A percentile compares a stretch with the other conserved stretches of the same genome.
These are phyloP conservation scores for Drosophila emarginata DNA, from an alignment of 2,888 invertebrate species.

Conservation along the genomic window DNA sequence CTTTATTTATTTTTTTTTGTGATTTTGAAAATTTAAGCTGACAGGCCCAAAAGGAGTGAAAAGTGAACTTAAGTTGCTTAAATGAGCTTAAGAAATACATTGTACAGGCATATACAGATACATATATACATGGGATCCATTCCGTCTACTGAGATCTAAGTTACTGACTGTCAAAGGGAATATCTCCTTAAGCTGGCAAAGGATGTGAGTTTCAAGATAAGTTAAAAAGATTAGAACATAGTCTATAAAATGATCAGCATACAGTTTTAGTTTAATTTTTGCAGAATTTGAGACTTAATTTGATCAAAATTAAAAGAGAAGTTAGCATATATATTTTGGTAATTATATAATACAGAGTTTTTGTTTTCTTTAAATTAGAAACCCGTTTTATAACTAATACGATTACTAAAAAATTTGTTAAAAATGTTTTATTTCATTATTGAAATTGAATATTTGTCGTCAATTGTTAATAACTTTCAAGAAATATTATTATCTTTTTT, in stretches of 20 bases:
- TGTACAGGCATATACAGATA: not conserved
- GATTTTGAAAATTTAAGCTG: conserved; percentile 42
- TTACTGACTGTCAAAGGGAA: not conserved
- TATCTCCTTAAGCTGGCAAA: conserved; percentile 25
- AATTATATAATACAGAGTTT: not conserved
- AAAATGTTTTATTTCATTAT: too few species aligned
- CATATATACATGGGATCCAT: not conserved
- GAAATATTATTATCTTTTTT: too few species aligned
- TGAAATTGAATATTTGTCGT: too few species aligned
- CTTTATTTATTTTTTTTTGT: conserved; percentile 4
- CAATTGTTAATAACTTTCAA: too few species aligned
- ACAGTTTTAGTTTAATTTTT: not conserved
- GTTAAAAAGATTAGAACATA: conserved; percentile 11
- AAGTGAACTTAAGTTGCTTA: conserved; percentile 16
- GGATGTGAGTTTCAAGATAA: conserved; percentile 33
- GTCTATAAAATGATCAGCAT: not conserved
- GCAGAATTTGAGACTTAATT: not conserved
- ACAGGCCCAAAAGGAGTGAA: conserved; percentile 38
- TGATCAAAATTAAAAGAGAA: not conserved
- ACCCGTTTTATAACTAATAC: too few species aligned
- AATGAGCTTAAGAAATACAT: conserved; percentile 16
- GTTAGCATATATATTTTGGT: too few species aligned
- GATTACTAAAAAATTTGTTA: too few species aligned
- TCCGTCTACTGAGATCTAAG: not conserved
- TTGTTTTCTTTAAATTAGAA: too few species aligned